A percentile compares a stretch with the other conserved stretches of the same genome.
phyloP scores from a whole-genome alignment of 2,113 vertebrate species.

The Heterocephalus glaber region DNA sequence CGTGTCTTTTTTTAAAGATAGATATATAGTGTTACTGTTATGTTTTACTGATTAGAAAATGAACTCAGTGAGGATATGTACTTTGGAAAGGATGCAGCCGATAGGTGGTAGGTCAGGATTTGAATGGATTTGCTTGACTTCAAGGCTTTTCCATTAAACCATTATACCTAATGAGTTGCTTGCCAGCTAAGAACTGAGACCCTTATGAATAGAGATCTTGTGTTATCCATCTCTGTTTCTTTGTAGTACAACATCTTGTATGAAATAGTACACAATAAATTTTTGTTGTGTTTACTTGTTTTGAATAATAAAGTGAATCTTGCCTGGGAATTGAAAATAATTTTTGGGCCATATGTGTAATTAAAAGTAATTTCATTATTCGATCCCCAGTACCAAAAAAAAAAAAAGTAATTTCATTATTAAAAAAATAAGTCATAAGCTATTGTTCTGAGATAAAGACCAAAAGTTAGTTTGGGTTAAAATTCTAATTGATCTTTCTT shows the following conservation, averaged over 20 bases:
- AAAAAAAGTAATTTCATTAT: no score
- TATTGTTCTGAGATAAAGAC: background rate
- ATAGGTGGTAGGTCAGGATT: conserved; percentile 10
- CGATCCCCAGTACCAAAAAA: no score
- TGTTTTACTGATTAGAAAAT: background rate
- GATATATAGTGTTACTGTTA: background rate
- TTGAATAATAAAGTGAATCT: background rate
- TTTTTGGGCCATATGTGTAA: background rate
- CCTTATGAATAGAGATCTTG: background rate
- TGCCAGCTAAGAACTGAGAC: background rate
- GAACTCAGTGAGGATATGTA: background rate
- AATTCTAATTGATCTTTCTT: background rate
- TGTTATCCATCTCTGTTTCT: background rate
- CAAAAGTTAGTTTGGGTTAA: background rate
- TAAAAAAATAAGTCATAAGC: background rate
- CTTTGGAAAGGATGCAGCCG: background rate
- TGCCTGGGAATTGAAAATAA: background rate
- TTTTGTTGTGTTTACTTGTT: conserved; percentile 8
- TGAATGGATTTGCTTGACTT: background rate
- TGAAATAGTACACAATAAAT: background rate
- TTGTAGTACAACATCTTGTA: background rate
- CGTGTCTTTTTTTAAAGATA: no score
- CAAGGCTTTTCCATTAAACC: background rate
- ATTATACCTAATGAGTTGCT: background rate
- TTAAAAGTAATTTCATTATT: conserved; percentile 48